Conservation (phyloP, 2,113 vertebrate genomes). For the Tonatia bakeri region DNA sequence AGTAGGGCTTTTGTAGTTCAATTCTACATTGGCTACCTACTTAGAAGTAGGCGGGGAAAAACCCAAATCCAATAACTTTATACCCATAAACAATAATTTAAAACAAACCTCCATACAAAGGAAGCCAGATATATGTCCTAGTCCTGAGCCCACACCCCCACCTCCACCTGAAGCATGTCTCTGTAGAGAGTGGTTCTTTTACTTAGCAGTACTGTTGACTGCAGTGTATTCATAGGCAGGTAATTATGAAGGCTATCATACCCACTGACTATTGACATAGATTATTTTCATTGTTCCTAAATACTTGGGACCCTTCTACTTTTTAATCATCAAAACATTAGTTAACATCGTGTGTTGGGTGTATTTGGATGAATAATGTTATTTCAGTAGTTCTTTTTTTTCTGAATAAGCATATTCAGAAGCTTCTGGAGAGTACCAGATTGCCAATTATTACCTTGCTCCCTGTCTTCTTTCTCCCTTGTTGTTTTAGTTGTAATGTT, state of each 20-base stretch:
- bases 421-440: neutral
- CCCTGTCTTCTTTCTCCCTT: neutral
- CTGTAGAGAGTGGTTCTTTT: neutral
- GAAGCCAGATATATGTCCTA: neutral
- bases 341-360: neutral
- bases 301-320: neutral
- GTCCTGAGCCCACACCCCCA: neutral
- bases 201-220: neutral
- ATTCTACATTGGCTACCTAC: neutral
- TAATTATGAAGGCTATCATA: neutral
- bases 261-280: neutral
- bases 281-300: neutral
- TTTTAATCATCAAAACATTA: neutral
- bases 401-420: neutral
- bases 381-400: neutral
- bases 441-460: neutral
- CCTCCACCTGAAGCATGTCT: neutral
- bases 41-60: neutral
- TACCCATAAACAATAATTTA: neutral
- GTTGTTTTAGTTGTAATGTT: constrained; percentile 10
- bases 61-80: neutral
- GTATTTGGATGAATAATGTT: constrained; percentile 19
- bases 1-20: neutral
- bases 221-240: neutral
- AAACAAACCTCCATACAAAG: neutral